Base-by-base conservation (phyloP, 2,113 vertebrate species). In the Eretmochelys imbricata region DNA sequence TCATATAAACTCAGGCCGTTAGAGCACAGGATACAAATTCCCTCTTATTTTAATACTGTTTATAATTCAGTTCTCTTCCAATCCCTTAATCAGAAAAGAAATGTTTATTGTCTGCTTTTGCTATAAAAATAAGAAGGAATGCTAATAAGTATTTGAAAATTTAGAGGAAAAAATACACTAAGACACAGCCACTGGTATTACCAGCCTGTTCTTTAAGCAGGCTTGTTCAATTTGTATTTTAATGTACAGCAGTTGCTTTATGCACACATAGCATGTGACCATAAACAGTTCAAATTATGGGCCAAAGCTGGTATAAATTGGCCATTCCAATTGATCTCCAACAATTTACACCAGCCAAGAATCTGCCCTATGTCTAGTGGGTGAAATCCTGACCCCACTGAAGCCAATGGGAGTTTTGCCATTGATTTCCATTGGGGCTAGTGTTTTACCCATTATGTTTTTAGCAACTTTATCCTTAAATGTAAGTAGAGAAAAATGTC, bases 341-440 rank as follows among this genome's bases (percentile, higher is more conserved):
- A 93, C 85, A 95, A 89, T 79, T 17, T 90, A 50, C 53, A 54
- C 46, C 3, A 3, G 29, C 85, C 25, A 42, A 46, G 42, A 20
- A 57, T 42, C 42, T n/a, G 8, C 24, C 13, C 89, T 55, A 12
- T 51, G 87, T 91, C 85, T 87, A 6, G 91, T 0, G 54, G 75
- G 79, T 19, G 57, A 92, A 85, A 96, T 95, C 96, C 81, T 89
- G 90, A 94, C 35, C 59, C 76, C 59, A 0, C 48, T 87, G 88
- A 91, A 97, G 97, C 90, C 96, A 95, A 90, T 91, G 91, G 90
- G 91, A 88, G 54, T 92, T 97, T 92, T 91, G 53, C 79, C 93
- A 54, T 91, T 97, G 95, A 92, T 92, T 96, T 93, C 93, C 94
- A 93, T 96, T 95, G 95, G 89, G 89, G 94, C 53, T 29, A 57